Percentiles rank a stretch among this genome's conserved stretches.
Conservation (phyloP, 1,140 invertebrate species). For the Eupristina koningsbergeri region DNA sequence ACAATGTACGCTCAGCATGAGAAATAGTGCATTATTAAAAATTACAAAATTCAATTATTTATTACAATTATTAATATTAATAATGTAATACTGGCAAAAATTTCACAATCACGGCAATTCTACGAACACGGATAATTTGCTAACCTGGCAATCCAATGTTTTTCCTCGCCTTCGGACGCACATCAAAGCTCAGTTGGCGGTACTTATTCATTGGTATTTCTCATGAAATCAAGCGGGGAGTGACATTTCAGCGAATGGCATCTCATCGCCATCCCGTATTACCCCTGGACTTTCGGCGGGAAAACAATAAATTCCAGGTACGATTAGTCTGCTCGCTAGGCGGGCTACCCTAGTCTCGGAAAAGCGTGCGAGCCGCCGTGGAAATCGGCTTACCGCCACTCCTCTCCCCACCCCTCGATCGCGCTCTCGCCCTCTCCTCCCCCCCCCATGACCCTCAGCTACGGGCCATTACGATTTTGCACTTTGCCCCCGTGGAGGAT, state of each 20-base stretch:
- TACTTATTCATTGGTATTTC: neutral
- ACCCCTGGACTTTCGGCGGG: neutral
- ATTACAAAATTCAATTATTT: no score
- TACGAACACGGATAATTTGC: neutral
- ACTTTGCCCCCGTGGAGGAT: conserved; percentile 13
- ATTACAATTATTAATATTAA: no score
- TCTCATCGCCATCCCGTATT: neutral
- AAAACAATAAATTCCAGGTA: conserved; percentile 33
- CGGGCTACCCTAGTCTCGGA: neutral
- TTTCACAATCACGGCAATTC: no score
- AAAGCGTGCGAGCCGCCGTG: conserved; percentile 9
- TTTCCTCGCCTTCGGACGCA: no score
- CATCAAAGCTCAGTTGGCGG: neutral
- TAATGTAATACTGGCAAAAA: no score
- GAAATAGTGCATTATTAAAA: no score
- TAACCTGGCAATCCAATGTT: neutral
- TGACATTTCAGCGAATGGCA: neutral
- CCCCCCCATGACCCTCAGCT: neutral
- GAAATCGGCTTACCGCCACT: conserved; percentile 28
- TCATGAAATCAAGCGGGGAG: conserved; percentile 11
- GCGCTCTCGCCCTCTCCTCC: neutral
- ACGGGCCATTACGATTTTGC: neutral
- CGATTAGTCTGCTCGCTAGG: neutral
- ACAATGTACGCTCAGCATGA: no score
- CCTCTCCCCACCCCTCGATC: neutral